Evolutionary conservation across 2,113 vertebrate species (phyloP).

Genomic region (Lethenteron reissneri): DNA sequence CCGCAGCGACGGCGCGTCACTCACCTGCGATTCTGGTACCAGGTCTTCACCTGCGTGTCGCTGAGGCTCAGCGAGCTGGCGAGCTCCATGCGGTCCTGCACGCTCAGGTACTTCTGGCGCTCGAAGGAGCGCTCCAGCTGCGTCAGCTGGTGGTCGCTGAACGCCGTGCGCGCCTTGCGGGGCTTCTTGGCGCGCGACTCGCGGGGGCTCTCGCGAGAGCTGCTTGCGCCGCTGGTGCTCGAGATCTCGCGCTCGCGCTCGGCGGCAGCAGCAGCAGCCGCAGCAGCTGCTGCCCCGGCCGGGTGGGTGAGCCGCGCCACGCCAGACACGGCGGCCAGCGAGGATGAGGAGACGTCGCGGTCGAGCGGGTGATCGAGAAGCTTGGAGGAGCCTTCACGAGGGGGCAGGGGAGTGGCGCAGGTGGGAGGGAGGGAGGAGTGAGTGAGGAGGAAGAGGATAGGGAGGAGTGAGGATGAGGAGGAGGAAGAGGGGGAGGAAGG

Average conservation of each 20-base stretch:
- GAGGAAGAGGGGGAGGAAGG: too few relatives aligned
- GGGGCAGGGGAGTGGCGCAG: too few relatives aligned
- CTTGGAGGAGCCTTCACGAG: too few relatives aligned
- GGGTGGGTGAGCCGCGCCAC: too few relatives aligned
- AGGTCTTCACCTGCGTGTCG: slow-evolving; percentile 98
- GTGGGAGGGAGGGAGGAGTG: too few relatives aligned
- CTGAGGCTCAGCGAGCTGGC: slow-evolving; percentile 93
- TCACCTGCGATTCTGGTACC: slow-evolving; percentile 99
- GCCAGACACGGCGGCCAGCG: too few relatives aligned
- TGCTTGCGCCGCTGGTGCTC: slow-evolving; percentile 27
- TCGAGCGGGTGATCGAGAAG: too few relatives aligned
- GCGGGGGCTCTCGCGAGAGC: slow-evolving; percentile 54
- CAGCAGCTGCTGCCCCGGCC: too few relatives aligned
- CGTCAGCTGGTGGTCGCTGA: slow-evolving; percentile 90
- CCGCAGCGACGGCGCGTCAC: background rate
- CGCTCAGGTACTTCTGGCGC: slow-evolving; percentile 84
- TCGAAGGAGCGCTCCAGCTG: slow-evolving; percentile 97
- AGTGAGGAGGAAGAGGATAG: too few relatives aligned
- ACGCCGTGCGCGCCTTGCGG: slow-evolving; percentile 85
- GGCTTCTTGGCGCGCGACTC: slow-evolving; percentile 75
- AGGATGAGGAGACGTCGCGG: too few relatives aligned
- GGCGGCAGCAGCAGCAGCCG: too few relatives aligned
- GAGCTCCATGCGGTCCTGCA: slow-evolving; percentile 95
- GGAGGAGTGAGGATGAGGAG: too few relatives aligned
- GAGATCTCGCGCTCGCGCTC: slow-evolving; percentile 92